Evolutionary conservation across 1,140 invertebrate species (phyloP).

Genomic region (Drosophila navojoa): DNA sequence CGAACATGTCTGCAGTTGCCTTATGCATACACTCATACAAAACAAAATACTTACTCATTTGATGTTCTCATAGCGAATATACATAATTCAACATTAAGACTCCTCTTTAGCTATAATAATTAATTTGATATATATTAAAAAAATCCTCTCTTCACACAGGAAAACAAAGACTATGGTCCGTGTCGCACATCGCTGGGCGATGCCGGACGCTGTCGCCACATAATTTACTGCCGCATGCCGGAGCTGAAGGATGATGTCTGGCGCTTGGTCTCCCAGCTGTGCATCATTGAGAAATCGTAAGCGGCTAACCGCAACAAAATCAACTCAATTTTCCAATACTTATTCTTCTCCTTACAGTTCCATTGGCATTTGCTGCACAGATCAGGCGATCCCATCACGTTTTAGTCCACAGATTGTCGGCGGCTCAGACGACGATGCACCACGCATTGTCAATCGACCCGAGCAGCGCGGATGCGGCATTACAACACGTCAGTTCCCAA

Average conservation of each 20-base stretch:
- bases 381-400: slow-evolving; percentile 49
- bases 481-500: slow-evolving; percentile 85
- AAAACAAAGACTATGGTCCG: slow-evolving; percentile 85
- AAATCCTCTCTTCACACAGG: slow-evolving; percentile 52
- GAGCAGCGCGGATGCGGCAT: slow-evolving; percentile 87
- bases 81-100: too few relatives aligned
- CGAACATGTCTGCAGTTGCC: too few relatives aligned
- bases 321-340: background rate
- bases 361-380: slow-evolving; percentile 83
- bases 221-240: slow-evolving; percentile 87
- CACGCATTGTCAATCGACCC: slow-evolving; percentile 66
- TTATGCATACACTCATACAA: too few relatives aligned
- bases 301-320: background rate
- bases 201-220: slow-evolving; percentile 87
- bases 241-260: slow-evolving; percentile 86
- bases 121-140: too few relatives aligned
- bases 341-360: slow-evolving; percentile 36
- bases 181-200: slow-evolving; percentile 87
- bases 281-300: slow-evolving; percentile 87
- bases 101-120: too few relatives aligned
- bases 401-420: slow-evolving; percentile 67
- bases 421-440: slow-evolving; percentile 25
- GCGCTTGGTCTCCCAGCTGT: slow-evolving; percentile 87
- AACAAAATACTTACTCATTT: too few relatives aligned
- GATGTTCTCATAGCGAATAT: too few relatives aligned